A percentile compares a stretch with the other conserved stretches of the same genome.
These are phyloP conservation scores for Galeopsomyia nigrocyanea DNA, from an alignment of 2,888 invertebrate species.

Conservation along the genomic window DNA sequence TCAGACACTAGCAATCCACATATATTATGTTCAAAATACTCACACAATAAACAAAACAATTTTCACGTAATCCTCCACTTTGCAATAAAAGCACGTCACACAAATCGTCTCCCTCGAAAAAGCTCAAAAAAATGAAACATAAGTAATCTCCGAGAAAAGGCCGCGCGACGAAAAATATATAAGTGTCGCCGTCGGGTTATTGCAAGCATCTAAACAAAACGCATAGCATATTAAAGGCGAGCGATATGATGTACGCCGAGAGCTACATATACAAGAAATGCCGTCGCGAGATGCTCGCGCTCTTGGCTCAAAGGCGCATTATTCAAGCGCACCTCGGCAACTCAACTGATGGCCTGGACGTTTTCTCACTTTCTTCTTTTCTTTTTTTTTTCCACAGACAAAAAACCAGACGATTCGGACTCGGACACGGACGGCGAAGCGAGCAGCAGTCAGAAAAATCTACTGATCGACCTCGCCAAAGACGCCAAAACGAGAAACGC, in stretches of 20 bases:
- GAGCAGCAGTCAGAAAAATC: conserved; percentile 18
- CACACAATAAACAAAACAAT: too few species aligned
- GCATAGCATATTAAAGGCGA: conserved; percentile 26
- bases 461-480: conserved; percentile 29
- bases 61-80: too few species aligned
- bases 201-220: conserved; percentile 25
- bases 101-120: too few species aligned
- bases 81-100: too few species aligned
- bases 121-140: too few species aligned
- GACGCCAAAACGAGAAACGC: conserved; percentile 1
- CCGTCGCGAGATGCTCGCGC: not conserved
- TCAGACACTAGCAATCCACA: too few species aligned
- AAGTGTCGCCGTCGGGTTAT: too few species aligned
- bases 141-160: too few species aligned
- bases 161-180: too few species aligned
- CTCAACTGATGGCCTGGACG: conserved; percentile 30
- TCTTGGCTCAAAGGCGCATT: conserved; percentile 17
- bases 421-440: conserved; percentile 10
- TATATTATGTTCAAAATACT: too few species aligned
- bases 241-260: conserved; percentile 1
- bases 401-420: conserved; percentile 15
- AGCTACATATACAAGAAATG: conserved; percentile 5
- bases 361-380: conserved; percentile 21
- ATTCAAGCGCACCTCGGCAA: conserved; percentile 13
- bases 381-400: conserved; percentile 27